These are phyloP conservation scores for Nebria brevicollis DNA, from an alignment of 2,888 invertebrate species.

Conservation along the genomic window DNA sequence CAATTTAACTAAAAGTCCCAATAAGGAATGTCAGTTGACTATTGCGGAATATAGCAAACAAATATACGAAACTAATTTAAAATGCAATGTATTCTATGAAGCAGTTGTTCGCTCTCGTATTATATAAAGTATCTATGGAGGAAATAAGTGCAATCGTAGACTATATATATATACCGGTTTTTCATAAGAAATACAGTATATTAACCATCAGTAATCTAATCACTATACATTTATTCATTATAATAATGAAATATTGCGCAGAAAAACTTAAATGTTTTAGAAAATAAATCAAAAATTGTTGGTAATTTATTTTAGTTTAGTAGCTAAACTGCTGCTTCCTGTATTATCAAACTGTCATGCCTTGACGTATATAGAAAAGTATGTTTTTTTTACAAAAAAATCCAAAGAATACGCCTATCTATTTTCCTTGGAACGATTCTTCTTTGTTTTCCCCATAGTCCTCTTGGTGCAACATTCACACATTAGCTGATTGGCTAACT, in stretches of 20 bases:
- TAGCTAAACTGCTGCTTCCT: not conserved
- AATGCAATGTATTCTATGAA: not conserved
- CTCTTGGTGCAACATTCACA: no score
- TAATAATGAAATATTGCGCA: not conserved
- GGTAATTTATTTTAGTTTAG: constrained; percentile 1
- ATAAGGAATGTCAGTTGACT: not conserved
- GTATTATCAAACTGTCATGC: not conserved
- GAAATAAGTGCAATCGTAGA: not conserved
- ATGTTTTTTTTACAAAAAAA: not conserved
- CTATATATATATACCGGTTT: not conserved
- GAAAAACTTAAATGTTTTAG: not conserved
- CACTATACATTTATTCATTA: constrained; percentile 1
- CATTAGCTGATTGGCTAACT: no score
- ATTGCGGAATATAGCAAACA: not conserved
- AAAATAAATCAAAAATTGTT: not conserved
- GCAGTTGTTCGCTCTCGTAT: not conserved
- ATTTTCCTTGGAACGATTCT: no score
- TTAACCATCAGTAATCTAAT: not conserved
- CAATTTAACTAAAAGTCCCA: no score
- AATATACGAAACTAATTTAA: not conserved
- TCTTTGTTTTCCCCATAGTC: no score
- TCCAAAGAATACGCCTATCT: not conserved
- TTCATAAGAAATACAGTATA: not conserved
- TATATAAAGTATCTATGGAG: not conserved
- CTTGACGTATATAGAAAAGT: constrained; percentile 1